Evolutionary conservation across 2,888 invertebrate genomes (phyloP).

Genomic region (Hydroisotoma schaefferi): DNA sequence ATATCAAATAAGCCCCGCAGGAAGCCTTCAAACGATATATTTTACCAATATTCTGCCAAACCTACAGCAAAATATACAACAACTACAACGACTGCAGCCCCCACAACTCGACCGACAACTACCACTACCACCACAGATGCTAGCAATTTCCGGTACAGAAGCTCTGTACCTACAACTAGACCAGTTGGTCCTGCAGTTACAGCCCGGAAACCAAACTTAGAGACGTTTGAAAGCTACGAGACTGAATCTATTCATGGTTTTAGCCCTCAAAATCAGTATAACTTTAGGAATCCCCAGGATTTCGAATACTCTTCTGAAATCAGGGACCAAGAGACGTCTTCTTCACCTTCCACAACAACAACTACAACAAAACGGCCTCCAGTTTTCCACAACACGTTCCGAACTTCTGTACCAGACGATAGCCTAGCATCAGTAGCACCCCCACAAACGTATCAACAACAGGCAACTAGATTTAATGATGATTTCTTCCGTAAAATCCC

Average conservation of each 20-base stretch:
- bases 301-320: constrained; percentile 28
- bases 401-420: constrained; percentile 33
- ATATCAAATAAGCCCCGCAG: constrained; percentile 14
- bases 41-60: constrained; percentile 20
- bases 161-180: background rate
- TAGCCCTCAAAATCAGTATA: constrained; percentile 14
- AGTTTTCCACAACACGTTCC: constrained; percentile 45
- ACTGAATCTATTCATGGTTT: constrained; percentile 28
- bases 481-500: constrained; percentile 42
- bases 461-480: constrained; percentile 43
- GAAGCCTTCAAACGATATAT: constrained; percentile 31
- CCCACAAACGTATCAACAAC: constrained; percentile 46
- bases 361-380: constrained; percentile 25
- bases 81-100: constrained; percentile 26
- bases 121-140: constrained; percentile 22
- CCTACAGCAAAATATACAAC: constrained; percentile 20
- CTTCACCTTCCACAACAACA: constrained; percentile 16
- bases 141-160: constrained; percentile 7
- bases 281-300: constrained; percentile 11
- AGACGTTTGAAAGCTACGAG: constrained; percentile 37
- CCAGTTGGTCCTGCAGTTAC: constrained; percentile 14
- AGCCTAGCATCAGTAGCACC: constrained; percentile 28
- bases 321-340: constrained; percentile 11
- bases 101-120: constrained; percentile 24
- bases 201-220: constrained; percentile 26